phyloP scores from a whole-genome alignment of 2,113 vertebrate genomes.

The Cichladusa arquata region DNA sequence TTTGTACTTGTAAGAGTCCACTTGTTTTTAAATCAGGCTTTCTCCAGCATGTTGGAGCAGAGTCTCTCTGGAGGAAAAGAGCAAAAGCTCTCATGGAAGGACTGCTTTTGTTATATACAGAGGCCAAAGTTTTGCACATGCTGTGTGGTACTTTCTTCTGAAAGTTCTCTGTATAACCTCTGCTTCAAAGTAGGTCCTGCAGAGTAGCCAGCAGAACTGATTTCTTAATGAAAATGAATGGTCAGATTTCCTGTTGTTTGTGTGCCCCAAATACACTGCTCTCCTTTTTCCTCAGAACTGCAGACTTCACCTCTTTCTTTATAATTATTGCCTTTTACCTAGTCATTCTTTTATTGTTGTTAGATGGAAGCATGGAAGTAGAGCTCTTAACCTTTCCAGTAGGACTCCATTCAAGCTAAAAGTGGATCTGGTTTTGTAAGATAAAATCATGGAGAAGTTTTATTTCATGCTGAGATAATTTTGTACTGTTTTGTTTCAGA shows the following conservation, averaged over 20 bases:
- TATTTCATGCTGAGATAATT: background rate
- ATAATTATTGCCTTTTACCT: background rate
- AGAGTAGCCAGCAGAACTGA: background rate
- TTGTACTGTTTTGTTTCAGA: constrained; percentile 18
- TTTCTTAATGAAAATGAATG: background rate
- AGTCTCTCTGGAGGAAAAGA: background rate
- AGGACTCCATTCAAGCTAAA: background rate
- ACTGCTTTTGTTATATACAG: background rate
- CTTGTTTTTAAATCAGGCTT: background rate
- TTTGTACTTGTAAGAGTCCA: background rate
- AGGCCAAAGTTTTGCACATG: background rate
- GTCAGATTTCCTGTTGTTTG: background rate
- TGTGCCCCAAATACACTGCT: background rate
- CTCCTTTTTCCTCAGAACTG: background rate
- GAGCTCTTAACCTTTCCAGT: background rate
- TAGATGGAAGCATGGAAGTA: background rate
- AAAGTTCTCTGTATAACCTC: background rate
- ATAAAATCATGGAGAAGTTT: background rate
- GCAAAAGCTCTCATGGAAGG: background rate
- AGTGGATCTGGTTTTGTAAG: background rate
- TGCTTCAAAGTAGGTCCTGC: background rate
- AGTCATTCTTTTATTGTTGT: background rate
- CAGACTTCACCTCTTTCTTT: background rate
- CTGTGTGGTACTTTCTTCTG: background rate
- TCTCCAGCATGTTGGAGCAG: background rate